These are phyloP conservation scores for Isichthys henryi DNA, from an alignment of 2,113 vertebrate genomes.

Conservation along the genomic window DNA sequence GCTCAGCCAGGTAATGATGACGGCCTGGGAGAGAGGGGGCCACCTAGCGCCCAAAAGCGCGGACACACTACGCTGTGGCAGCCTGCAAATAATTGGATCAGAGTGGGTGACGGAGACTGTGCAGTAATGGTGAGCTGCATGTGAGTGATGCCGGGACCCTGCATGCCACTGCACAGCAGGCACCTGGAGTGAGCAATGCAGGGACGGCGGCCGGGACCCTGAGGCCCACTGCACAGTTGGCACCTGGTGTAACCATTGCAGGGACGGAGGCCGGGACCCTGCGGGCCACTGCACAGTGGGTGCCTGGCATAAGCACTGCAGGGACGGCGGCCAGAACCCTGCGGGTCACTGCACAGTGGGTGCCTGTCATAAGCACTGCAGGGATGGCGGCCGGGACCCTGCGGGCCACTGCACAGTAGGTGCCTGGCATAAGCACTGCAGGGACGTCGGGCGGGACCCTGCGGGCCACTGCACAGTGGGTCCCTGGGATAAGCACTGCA, in stretches of 20 bases:
- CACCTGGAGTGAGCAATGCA: not conserved
- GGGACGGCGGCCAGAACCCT: not conserved
- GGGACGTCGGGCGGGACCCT: too few species aligned
- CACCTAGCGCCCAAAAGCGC: not conserved
- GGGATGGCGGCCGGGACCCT: not conserved
- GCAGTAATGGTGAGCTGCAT: slow-evolving; percentile 7
- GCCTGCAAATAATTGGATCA: not conserved
- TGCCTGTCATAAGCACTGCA: too few species aligned
- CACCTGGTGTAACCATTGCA: too few species aligned
- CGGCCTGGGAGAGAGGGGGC: not conserved
- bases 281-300: too few species aligned
- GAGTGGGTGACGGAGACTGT: not conserved
- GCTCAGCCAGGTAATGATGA: not conserved
- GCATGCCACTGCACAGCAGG: too few species aligned
- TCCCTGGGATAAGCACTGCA: too few species aligned
- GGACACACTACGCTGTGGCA: not conserved
- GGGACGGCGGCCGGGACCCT: not conserved
- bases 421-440: too few species aligned
- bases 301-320: too few species aligned
- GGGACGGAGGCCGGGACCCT: not conserved
- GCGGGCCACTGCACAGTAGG: too few species aligned
- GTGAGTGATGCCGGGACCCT: not conserved
- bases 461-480: too few species aligned
- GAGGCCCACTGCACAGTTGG: too few species aligned
- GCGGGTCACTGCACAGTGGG: too few species aligned